Base-by-base conservation (phyloP, 2,113 vertebrate species). In the Corydoras maculifer region DNA sequence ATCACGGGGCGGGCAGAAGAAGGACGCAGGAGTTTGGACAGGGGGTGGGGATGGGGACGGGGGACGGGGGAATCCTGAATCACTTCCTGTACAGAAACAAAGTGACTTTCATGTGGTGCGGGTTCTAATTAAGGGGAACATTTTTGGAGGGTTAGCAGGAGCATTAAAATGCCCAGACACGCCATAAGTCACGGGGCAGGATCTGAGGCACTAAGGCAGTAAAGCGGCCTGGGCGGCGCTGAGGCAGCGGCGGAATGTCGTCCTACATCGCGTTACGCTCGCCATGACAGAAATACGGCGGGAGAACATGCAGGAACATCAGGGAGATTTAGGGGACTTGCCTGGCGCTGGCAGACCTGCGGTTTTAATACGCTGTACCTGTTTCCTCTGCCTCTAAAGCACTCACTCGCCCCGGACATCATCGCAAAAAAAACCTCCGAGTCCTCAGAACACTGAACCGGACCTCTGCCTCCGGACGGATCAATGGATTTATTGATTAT, bases 21-120 rank as follows among this genome's bases (percentile, higher is more conserved):
- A 73, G 79, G 69, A 72, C 35, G 79, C 75, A 81, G 71, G 73
- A 60, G 77, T 77, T 79, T 85, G 18, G 80, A 83, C 79, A 79
- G 69, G 69, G 2, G 18, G 18, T 2, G 18, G 18, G 18, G 18
- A 25, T 25, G 18, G 18, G 18, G 18, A 25, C 18, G 18, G 18
- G 18, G 18, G 18, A 25, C 18, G 18, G 80, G 74, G 72, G 79
- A 81, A 85, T 80, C 78, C 77, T 84, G 76, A 83, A 82, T 81
- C 80, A 84, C 79, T 83, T 86, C 81, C 76, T 83, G 76, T 78
- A 75, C 70, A 72, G 81, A 78, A 81, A 80, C 79, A 70, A 58
- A 81, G 76, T 68, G 79, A 79, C 80, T 78, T 83, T 83, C 78
- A 82, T 85, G 76, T 77, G 81, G 76, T 79, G 78, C 69, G 78